phyloP scores from a whole-genome alignment of 2,888 invertebrate species.

The Hyposoter dolosus region DNA sequence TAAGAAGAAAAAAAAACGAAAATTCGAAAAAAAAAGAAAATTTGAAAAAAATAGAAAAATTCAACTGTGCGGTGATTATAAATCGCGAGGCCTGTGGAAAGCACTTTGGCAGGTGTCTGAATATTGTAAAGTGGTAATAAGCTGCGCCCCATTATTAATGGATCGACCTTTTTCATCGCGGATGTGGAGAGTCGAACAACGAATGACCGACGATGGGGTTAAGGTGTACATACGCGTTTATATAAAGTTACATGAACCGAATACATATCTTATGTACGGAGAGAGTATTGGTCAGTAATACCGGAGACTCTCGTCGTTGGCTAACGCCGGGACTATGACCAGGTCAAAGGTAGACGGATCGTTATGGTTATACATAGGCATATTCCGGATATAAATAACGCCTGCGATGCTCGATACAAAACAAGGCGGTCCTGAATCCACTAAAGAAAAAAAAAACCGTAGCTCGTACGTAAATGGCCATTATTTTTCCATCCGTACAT shows the following conservation, averaged over 20 bases:
- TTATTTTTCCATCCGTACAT: constrained; percentile 11
- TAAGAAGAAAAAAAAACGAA: no score
- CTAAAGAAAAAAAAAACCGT: constrained; percentile 21
- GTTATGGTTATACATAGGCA: constrained; percentile 65
- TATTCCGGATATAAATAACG: constrained; percentile 53
- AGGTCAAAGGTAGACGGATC: constrained; percentile 68
- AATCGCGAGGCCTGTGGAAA: not conserved
- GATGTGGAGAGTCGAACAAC: not conserved
- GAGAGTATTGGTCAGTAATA: constrained; percentile 11
- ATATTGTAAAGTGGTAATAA: not conserved
- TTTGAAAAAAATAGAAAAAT: no score
- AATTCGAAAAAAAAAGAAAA: no score
- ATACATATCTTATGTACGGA: not conserved
- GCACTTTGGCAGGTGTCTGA: not conserved
- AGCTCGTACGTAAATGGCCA: constrained; percentile 5
- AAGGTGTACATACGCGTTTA: not conserved
- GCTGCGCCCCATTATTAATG: not conserved
- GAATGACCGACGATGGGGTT: constrained; percentile 1
- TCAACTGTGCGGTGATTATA: not conserved
- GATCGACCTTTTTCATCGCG: not conserved
- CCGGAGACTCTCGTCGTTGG: constrained; percentile 46
- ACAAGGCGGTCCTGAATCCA: constrained; percentile 25
- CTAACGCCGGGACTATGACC: constrained; percentile 56
- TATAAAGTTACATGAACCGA: not conserved
- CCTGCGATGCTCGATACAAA: constrained; percentile 42